Conservation (phyloP, 2,888 invertebrate genomes). For the Idaea straminata region DNA sequence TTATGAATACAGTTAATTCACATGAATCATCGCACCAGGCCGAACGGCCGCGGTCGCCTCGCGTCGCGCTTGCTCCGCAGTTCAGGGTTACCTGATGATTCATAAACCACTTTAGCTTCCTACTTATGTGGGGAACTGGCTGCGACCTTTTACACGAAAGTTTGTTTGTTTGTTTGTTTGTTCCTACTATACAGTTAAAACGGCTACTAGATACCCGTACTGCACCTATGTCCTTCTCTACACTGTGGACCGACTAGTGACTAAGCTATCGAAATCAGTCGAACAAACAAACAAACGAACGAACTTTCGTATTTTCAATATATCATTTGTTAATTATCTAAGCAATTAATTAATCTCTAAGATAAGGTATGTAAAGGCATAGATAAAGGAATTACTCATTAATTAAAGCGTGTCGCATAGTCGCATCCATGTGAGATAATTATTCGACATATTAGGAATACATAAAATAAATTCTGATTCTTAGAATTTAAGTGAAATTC, state of each 20-base stretch:
- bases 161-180: too few species aligned
- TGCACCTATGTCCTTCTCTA: too few species aligned
- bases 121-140: slow-evolving; percentile 10
- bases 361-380: too few species aligned
- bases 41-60: slow-evolving; percentile 5
- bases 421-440: neutral
- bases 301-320: too few species aligned
- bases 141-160: neutral
- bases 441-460: neutral
- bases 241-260: too few species aligned
- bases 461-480: neutral
- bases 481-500: neutral
- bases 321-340: too few species aligned
- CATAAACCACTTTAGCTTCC: slow-evolving; percentile 24
- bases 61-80: slow-evolving; percentile 20
- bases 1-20: slow-evolving; percentile 24
- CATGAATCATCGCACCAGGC: slow-evolving; percentile 24
- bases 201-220: too few species aligned
- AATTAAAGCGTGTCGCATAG: neutral
- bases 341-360: too few species aligned
- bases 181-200: too few species aligned
- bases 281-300: too few species aligned
- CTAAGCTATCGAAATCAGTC: too few species aligned
- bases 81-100: slow-evolving; percentile 20
- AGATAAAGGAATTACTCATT: neutral